Base-by-base conservation (phyloP, 2,888 invertebrate genomes). In the Andrena haemorrhoa region DNA sequence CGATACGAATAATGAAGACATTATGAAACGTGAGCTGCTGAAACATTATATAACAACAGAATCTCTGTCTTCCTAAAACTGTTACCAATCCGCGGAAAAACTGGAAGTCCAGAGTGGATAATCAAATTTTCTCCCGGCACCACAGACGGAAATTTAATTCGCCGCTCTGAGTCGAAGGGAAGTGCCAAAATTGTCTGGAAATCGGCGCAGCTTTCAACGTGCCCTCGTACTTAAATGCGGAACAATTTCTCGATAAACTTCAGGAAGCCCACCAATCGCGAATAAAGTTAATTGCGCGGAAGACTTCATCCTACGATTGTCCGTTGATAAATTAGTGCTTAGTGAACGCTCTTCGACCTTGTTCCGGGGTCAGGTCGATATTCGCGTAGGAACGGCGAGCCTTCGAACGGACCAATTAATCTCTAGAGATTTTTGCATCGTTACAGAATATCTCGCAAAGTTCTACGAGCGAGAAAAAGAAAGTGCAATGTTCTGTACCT, bases 221-320 rank as follows among this genome's bases (percentile, higher is more conserved):
- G 53, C 51, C 20, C 12, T 51, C 29, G 56, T 65, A 33, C 49
- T 51, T 51, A 58, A 65, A 58, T 29, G 49, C n/a, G 35, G 56
- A 6, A 31, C 49, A 75, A 65, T 51, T 35, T 61, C 26, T 26
- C 33, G 41, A 6, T 10, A 49, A 75, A 56, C 20, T 26, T 31
- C 31, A 29, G 66, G 16, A 31, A 29, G 20, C 6, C 31, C 7
- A 23, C 51, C 29, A 71, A 74, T 29, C 26, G 58, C 53, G 35
- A 75, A 71, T 79, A 49, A 86, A 75, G 61, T 61, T 85, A 85
- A 85, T 85, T 79, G 74, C 31, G 79, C 47, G 56, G 60, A 80
- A 77, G 72, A 49, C 58, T 69, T 31, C 56, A 31, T 23, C 12
- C 7, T 12, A 51, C 33, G 69, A 76, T 83, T 70, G 47, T 58